phyloP scores from a whole-genome alignment of 2,888 invertebrate genomes.

The Synanthedon vespiformis region DNA sequence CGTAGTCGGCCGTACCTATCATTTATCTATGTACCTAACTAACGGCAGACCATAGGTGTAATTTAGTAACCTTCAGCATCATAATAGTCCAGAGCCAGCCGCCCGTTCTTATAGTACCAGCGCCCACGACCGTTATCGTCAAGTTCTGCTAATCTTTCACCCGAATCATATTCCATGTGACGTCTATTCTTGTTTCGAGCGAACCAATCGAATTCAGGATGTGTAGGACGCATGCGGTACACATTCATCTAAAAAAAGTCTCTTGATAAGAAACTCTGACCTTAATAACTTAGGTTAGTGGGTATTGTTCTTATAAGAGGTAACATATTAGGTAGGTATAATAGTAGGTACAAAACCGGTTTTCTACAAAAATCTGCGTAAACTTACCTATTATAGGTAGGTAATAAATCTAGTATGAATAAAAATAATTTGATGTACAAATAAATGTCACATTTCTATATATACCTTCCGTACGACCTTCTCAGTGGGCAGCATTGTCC shows the following conservation, averaged over 20 bases:
- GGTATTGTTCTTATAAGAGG: not conserved
- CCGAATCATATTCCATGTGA: constrained; percentile 38
- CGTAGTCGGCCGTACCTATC: no score
- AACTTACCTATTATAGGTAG: no score
- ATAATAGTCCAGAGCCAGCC: constrained; percentile 52
- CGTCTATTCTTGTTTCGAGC: constrained; percentile 46
- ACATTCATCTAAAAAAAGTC: constrained; percentile 41
- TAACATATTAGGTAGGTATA: no score
- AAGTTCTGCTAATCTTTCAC: constrained; percentile 50
- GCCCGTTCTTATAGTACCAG: constrained; percentile 49
- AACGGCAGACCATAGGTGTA: not conserved
- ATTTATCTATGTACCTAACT: no score
- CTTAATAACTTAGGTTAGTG: not conserved
- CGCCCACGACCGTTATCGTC: constrained; percentile 46
- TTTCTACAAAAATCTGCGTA: no score
- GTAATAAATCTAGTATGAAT: no score
- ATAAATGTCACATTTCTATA: no score
- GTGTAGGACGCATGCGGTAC: constrained; percentile 56
- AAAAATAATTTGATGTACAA: no score
- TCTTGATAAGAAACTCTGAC: not conserved
- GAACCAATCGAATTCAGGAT: constrained; percentile 60
- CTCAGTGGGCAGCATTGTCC: constrained; percentile 58
- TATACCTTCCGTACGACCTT: constrained; percentile 55
- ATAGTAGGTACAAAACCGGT: no score
- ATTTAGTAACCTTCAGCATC: constrained; percentile 41